Evolutionary conservation across 2,797 vertebrate genomes (phyloP), one percentile per base, ranked within the genome.

Genomic region (Anguilla anguilla): DNA sequence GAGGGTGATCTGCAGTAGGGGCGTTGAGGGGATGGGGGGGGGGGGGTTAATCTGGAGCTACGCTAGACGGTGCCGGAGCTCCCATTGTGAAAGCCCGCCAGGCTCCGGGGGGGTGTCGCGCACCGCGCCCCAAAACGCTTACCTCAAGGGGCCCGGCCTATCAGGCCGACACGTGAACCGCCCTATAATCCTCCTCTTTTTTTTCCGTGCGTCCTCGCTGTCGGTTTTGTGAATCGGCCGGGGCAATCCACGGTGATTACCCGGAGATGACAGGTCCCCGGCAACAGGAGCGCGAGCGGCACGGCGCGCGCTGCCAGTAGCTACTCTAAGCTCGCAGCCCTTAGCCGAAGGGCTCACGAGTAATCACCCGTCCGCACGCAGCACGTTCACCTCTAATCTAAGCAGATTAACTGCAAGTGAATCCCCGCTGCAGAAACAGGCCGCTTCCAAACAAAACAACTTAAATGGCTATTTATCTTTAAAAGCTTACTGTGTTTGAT

Each of bases 181-280:
- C 94, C 95, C 39, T 43, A 43, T 98, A 98, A 99, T 98, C 97
- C 96, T 94, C 95, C 96, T 97, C 97, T 97, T 96, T 43, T 39
- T 39, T 43, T 43, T 43, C 43, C 4, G 39, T 43, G 39, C 96
- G 95, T 97, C 97, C 97, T 97, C 95, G 96, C 96, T 97, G 96
- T 96, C 97, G 95, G 96, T 97, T 98, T 98, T 97, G 94, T 97
- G 96, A 97, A 97, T 97, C 87, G 94, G 94, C 91, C 94, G 92
- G 96, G 35, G 35, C 97, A 97, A 98, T 97, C 97, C 96, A 95
- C 92, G 96, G 95, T 97, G 97, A 98, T 97, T 98, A 97, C 96
- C 96, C 95, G 95, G 96, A 96, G 96, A 96, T 96, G 96, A 98
- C 96, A 98, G 95, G 96, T 96, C 94, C 95, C 91, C 89, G 93